These are phyloP conservation scores for Drosophila cardini DNA, from an alignment of 1,140 invertebrate species.

Conservation along the genomic window DNA sequence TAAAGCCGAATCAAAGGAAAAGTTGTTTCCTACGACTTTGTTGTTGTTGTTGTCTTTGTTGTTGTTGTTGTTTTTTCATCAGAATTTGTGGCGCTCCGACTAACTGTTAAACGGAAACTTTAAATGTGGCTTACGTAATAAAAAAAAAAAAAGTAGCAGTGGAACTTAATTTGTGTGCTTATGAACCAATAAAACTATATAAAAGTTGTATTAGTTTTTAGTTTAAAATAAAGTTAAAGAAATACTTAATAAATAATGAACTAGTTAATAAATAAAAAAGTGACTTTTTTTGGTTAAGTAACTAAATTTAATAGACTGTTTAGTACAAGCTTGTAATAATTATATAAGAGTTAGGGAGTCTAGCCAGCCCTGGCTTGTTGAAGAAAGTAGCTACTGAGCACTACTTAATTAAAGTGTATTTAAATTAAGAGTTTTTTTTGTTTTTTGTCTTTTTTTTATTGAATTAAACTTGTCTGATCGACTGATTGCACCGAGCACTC, in stretches of 20 bases:
- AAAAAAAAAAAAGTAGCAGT: constrained; percentile 11
- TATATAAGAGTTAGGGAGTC: no score
- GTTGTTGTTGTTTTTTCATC: not conserved
- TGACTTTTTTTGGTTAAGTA: no score
- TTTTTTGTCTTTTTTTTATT: constrained; percentile 1
- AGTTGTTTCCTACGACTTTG: constrained; percentile 60
- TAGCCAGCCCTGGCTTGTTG: not conserved
- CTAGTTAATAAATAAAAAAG: no score
- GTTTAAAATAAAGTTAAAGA: no score
- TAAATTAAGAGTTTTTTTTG: constrained; percentile 2
- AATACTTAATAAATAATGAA: no score
- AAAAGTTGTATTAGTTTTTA: constrained; percentile 6
- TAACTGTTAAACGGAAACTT: constrained; percentile 69
- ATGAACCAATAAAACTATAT: not conserved
- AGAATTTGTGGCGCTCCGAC: constrained; percentile 28
- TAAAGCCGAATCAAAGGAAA: constrained; percentile 56
- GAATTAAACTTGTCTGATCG: constrained; percentile 34
- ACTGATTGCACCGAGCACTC: constrained; percentile 28
- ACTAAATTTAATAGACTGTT: no score
- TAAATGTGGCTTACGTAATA: constrained; percentile 53
- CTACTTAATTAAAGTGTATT: constrained; percentile 5
- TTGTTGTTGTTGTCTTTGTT: no score
- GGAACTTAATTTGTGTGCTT: constrained; percentile 1
- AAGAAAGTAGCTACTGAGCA: constrained; percentile 1
- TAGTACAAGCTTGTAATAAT: no score